phyloP scores from a whole-genome alignment of 2,888 invertebrate species.

The Scrobipalpa atriplicella region DNA sequence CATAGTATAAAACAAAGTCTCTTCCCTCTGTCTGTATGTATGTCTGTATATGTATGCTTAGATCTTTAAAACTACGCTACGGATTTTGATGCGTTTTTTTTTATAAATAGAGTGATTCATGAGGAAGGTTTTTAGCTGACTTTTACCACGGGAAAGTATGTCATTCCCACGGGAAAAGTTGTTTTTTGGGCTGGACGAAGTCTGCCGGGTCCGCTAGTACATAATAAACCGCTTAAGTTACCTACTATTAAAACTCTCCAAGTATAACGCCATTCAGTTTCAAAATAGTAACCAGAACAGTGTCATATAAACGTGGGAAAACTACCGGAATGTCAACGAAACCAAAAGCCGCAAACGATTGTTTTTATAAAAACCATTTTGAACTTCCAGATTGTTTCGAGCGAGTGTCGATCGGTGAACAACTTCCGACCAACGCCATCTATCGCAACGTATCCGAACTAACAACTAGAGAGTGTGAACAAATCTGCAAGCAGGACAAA shows the following conservation, averaged over 20 bases:
- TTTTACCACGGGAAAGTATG: no score
- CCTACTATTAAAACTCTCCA: not conserved
- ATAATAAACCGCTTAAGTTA: not conserved
- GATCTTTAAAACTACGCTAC: no score
- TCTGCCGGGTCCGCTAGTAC: no score
- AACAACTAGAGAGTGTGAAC: constrained; percentile 83
- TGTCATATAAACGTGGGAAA: not conserved
- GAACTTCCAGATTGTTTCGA: constrained; percentile 84
- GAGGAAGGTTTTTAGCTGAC: no score
- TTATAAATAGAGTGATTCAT: no score
- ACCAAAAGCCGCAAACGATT: constrained; percentile 14
- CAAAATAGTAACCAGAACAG: not conserved
- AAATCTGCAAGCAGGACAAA: constrained; percentile 84
- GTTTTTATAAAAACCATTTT: not conserved
- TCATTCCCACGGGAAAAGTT: no score
- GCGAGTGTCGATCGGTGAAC: constrained; percentile 84
- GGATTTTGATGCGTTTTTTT: no score
- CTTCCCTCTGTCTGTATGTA: no score
- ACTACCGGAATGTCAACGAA: not conserved
- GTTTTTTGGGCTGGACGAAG: no score
- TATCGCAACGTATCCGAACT: constrained; percentile 84
- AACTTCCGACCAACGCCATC: constrained; percentile 82
- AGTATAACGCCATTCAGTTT: not conserved
- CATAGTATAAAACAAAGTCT: no score
- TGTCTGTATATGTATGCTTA: no score